Evolutionary conservation across 2,888 invertebrate genomes (phyloP), one percentile per base, ranked within the genome.

Genomic region (Leptothorax acervorum): DNA sequence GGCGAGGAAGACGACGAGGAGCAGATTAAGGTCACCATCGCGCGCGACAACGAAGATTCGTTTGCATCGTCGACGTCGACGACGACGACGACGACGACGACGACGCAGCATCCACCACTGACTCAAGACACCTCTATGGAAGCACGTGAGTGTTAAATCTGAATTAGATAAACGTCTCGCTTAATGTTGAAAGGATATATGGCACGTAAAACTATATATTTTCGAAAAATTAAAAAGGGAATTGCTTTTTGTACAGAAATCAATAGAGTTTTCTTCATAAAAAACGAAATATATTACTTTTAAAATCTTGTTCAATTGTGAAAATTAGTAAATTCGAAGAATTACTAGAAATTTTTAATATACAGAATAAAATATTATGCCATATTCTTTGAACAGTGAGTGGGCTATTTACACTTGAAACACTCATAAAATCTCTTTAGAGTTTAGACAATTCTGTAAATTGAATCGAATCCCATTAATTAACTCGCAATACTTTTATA

Each of bases 51-150:
- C 39, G 85, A 90, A 81, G 86, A 89, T 76, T 87, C 89, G 62
- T 88, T 87, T 48, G 68, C 88, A 75, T 86, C 91, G 63, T 73
- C 89, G 63, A 79, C 85, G 42, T 74, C 85, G 68, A 86, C 89
- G 79, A 87, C 91, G 84, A 86, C 91, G 79, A 86, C 92, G 82
- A 91, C 92, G 85, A 83, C 87, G 65, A 84, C 89, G 42, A 74
- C 86, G 83, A 92, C 93, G 90, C 92, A 92, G 87, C 89, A 92
- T 88, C 92, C 93, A 88, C 88, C 93, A 87, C 91, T 93, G 85
- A 92, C 92, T 86, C 92, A 90, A 90, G 92, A 92, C 88, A 93
- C 92, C 92, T 93, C 93, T 94, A 94, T 94, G 94, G 94, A 93
- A 93, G 92, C 93, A 93, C 91, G 94, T 94, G 88, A 93, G 94